phyloP scores from a whole-genome alignment of 2,797 vertebrate genomes.

The Xyrichtys novacula region DNA sequence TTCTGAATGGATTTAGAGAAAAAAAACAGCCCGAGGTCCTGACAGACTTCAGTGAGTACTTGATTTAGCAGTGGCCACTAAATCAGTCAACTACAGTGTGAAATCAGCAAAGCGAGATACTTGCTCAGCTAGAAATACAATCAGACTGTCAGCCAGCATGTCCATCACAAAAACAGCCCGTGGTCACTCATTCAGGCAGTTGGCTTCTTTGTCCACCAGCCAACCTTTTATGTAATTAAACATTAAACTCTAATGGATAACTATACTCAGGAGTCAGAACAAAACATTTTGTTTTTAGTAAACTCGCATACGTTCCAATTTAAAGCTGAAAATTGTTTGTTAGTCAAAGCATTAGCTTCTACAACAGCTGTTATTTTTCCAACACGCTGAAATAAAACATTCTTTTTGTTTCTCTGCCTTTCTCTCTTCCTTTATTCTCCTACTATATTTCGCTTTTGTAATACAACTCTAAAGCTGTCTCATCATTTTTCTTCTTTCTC shows the following conservation, averaged over 20 bases:
- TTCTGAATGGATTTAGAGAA: conserved; percentile 19
- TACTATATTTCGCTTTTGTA: neutral
- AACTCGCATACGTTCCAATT: neutral
- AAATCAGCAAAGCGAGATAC: conserved; percentile 16
- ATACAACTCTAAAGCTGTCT: neutral
- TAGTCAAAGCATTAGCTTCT: conserved; percentile 27
- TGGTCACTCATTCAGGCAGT: conserved; percentile 1
- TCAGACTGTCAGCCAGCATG: conserved; percentile 28
- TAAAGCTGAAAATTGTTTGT: conserved; percentile 16
- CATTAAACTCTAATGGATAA: conserved; percentile 1
- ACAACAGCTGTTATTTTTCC: conserved; percentile 21
- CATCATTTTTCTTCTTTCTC: conserved; percentile 27
- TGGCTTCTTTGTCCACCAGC: conserved; percentile 5
- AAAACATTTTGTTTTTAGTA: conserved; percentile 15
- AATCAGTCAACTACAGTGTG: neutral
- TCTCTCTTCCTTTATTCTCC: conserved; percentile 12
- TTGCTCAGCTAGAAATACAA: conserved; percentile 22
- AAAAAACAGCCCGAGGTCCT: conserved; percentile 12
- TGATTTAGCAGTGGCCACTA: conserved; percentile 18
- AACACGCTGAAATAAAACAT: conserved; percentile 11
- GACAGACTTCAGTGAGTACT: conserved; percentile 20
- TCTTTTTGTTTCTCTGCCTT: conserved; percentile 23
- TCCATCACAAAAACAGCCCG: conserved; percentile 32
- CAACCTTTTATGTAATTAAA: conserved; percentile 27
- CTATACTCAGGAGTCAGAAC: neutral